Percentiles rank a stretch among this genome's conserved stretches.
Evolutionary conservation across 2,888 invertebrate species (phyloP).

Genomic region (Anarsia innoxiella): DNA sequence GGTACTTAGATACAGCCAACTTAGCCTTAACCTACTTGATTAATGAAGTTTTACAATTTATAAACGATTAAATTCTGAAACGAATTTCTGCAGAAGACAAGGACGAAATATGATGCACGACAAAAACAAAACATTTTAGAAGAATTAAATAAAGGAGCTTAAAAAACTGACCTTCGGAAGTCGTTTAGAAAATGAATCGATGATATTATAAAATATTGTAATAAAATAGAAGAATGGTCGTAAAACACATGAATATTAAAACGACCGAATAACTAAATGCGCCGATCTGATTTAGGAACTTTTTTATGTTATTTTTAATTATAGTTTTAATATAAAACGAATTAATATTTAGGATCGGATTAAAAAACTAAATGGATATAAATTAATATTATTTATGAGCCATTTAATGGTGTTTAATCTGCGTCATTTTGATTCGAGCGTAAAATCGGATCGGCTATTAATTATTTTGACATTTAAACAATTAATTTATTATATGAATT

Average conservation of each 20-base stretch:
- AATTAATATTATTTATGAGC: constrained; percentile 62
- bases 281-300: constrained; percentile 47
- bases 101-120: too few species aligned
- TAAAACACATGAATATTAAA: constrained; percentile 57
- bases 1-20: too few species aligned
- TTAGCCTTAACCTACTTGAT: too few species aligned
- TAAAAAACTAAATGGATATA: constrained; percentile 62
- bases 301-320: constrained; percentile 66
- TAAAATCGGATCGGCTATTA: constrained; percentile 14
- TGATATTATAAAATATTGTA: constrained; percentile 20
- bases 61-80: too few species aligned
- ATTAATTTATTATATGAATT: constrained; percentile 11
- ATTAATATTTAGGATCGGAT: constrained; percentile 59
- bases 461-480: constrained; percentile 15
- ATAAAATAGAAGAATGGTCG: constrained; percentile 53
- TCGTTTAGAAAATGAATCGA: too few species aligned
- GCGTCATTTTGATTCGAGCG: constrained; percentile 35
- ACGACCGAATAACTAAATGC: constrained; percentile 48
- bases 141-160: too few species aligned
- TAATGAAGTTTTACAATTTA: too few species aligned
- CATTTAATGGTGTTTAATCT: constrained; percentile 52
- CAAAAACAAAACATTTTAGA: too few species aligned
- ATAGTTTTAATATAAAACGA: constrained; percentile 66
- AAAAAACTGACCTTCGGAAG: too few species aligned
- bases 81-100: too few species aligned